phyloP scores from a whole-genome alignment of 1,140 invertebrate species.

The Piezodorus guildinii region DNA sequence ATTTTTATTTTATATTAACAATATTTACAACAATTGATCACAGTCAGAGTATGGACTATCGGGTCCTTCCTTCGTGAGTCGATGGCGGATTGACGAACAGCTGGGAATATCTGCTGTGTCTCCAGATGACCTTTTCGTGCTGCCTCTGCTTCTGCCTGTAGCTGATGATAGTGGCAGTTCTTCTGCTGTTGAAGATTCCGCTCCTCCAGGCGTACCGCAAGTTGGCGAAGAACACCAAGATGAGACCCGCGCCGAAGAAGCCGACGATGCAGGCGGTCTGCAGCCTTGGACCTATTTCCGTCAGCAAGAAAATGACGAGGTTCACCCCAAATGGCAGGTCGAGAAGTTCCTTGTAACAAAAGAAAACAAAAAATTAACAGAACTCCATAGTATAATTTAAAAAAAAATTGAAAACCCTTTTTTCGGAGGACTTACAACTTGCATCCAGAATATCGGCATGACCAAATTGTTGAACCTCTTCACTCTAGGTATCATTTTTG shows the following conservation, averaged over 20 bases:
- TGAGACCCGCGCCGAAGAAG: slow-evolving; percentile 1
- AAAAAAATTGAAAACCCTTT: background rate
- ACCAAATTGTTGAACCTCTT: slow-evolving; percentile 45
- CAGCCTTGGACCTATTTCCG: slow-evolving; percentile 22
- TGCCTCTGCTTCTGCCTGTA: slow-evolving; percentile 17
- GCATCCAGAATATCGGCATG: slow-evolving; percentile 52
- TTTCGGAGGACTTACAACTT: slow-evolving; percentile 41
- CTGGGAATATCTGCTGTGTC: background rate
- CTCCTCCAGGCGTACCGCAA: slow-evolving; percentile 21
- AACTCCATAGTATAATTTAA: background rate
- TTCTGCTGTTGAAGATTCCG: slow-evolving; percentile 12
- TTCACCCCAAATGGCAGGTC: slow-evolving; percentile 23
- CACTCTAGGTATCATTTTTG: slow-evolving; percentile 41
- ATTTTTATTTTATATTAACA: background rate
- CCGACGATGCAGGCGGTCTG: slow-evolving; percentile 4
- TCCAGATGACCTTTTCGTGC: slow-evolving; percentile 2
- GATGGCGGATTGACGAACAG: background rate
- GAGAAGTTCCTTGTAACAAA: slow-evolving; percentile 21
- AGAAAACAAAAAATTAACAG: too few relatives aligned
- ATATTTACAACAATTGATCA: background rate
- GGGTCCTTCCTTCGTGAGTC: background rate
- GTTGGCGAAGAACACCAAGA: slow-evolving; percentile 18
- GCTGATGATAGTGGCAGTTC: slow-evolving; percentile 19
- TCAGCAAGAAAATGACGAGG: slow-evolving; percentile 24
- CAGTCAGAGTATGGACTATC: background rate